Base-by-base conservation (phyloP, 2,888 invertebrate genomes). In the Sylvicola cinctus region DNA sequence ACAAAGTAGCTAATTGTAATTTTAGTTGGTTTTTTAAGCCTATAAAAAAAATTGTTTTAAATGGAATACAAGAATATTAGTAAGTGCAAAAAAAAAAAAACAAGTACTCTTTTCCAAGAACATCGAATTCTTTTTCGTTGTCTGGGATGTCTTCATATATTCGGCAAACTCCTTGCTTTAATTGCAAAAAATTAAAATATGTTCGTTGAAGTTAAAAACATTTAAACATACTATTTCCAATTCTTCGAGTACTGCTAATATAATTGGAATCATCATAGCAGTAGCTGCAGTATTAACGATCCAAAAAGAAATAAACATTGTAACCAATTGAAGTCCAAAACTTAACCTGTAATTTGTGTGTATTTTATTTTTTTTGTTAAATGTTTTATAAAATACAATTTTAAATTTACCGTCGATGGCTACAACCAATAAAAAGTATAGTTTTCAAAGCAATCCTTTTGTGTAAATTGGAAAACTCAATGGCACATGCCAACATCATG, bases 221-320 rank as follows among this genome's bases (percentile, higher is more conserved):
- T 4, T 20, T 8, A 20, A 20, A n/a, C n/a, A n/a, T 49, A 75
- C 75, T 56, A 71, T 64, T 60, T 81, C 78, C 14, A 88, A 58
- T 41, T 87, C 84, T 47, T 75, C 70, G 4, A 88, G 58, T 4
- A 87, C 81, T 16, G 85, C 87, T 41, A 80, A 74, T n/a, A 85
- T 77, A 40, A 88, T 88, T 1, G 88, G 88, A 38, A 85, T 75
- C 88, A 90, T 88, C 83, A 90, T 85, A 2, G 87, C 85, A 2
- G 84, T 77, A 3, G 84, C 85, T 1, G 90, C 90, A 0, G 88
- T 90, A 54, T 91, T 91, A 5, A 85, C 85, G 44, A 91, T 85
- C 90, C 90, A 91, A 88, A 91, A 90, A 0, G 88, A 88, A 43
- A 91, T 70, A 48, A 88, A 84, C 80, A 84, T 87, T 1, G 88